Conservation (phyloP, 1,140 invertebrate species). For the Hydropsyche tenuis region DNA sequence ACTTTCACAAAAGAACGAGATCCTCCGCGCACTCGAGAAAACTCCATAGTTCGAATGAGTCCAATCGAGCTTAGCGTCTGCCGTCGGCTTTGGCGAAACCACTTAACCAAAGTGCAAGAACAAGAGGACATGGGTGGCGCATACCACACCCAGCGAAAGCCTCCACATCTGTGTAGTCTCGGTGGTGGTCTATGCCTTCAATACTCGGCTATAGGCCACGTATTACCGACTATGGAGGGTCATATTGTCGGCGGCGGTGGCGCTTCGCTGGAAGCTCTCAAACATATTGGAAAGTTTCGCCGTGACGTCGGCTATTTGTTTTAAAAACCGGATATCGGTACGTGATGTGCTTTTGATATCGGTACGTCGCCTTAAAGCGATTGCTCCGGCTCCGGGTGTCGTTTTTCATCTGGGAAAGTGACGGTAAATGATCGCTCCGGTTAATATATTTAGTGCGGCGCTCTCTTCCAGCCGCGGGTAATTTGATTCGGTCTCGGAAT, state of each 20-base stretch:
- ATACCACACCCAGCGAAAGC: too few species aligned
- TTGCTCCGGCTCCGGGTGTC: background rate
- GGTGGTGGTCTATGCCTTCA: too few species aligned
- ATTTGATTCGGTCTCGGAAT: too few species aligned
- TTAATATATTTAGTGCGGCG: too few species aligned
- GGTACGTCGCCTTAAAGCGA: slow-evolving; percentile 9
- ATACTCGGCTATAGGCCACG: too few species aligned
- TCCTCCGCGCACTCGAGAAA: background rate
- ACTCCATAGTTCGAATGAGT: slow-evolving; percentile 37
- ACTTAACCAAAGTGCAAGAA: slow-evolving; percentile 46
- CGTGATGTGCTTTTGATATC: slow-evolving; percentile 47
- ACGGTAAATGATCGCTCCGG: too few species aligned
- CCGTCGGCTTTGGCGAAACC: slow-evolving; percentile 40
- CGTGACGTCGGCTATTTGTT: slow-evolving; percentile 47
- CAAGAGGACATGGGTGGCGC: slow-evolving; percentile 28
- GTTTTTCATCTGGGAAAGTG: background rate
- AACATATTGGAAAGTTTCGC: slow-evolving; percentile 48
- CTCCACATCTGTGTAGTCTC: too few species aligned
- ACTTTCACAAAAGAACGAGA: background rate
- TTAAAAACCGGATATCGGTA: slow-evolving; percentile 44
- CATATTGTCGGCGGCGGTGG: too few species aligned
- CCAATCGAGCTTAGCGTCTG: slow-evolving; percentile 38
- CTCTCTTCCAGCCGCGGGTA: too few species aligned
- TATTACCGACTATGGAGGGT: too few species aligned
- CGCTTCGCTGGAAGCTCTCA: slow-evolving; percentile 44